These are phyloP conservation scores for Probaryconus sp. DNA, from an alignment of 1,140 invertebrate species.

Conservation along the genomic window DNA sequence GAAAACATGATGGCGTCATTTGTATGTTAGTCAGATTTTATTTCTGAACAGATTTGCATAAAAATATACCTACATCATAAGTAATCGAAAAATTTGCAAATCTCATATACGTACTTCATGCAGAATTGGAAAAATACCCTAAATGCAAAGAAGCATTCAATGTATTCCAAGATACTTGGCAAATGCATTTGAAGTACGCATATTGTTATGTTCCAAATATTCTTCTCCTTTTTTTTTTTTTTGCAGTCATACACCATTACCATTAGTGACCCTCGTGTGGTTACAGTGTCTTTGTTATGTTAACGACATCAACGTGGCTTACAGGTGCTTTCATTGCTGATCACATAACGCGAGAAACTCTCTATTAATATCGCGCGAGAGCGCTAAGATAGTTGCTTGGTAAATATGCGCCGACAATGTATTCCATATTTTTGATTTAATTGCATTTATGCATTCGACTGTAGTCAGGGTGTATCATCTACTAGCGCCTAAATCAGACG, in stretches of 20 bases:
- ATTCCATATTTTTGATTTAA: conserved; percentile 76
- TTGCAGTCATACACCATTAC: conserved; percentile 49
- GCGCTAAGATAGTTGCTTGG: conserved; percentile 64
- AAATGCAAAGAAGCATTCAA: too few species aligned
- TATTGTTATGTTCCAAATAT: too few species aligned
- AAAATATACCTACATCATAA: too few species aligned
- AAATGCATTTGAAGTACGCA: too few species aligned
- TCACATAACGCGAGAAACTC: conserved; percentile 50
- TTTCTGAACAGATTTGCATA: too few species aligned
- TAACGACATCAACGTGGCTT: conserved; percentile 62
- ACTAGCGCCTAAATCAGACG: conserved; percentile 21
- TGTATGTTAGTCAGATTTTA: too few species aligned
- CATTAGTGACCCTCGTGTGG: conserved; percentile 60
- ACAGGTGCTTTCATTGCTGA: conserved; percentile 55
- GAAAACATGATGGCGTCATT: conserved; percentile 72
- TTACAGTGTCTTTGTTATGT: conserved; percentile 63
- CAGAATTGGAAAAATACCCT: too few species aligned
- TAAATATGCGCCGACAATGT: conserved; percentile 73
- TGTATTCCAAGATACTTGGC: too few species aligned
- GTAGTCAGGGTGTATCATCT: conserved; percentile 34
- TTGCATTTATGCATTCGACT: conserved; percentile 76
- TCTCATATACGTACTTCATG: too few species aligned
- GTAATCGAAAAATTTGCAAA: too few species aligned
- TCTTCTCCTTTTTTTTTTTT: too few species aligned
- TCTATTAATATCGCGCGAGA: conserved; percentile 59